A percentile compares a stretch with the other conserved stretches of the same genome.
Evolutionary conservation across 2,888 invertebrate genomes (phyloP).

Genomic region (Physocephala rufipes): DNA sequence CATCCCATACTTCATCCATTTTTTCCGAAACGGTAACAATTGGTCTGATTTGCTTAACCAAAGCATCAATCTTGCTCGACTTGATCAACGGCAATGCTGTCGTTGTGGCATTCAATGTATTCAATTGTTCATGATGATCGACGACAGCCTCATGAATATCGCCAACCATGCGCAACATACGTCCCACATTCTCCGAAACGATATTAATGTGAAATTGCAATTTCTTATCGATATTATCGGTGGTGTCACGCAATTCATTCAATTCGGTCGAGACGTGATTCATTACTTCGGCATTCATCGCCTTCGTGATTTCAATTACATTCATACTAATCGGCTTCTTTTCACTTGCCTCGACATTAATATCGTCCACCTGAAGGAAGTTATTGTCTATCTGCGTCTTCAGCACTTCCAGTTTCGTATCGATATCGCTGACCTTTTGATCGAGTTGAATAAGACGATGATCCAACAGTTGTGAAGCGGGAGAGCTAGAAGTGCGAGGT

Average conservation of each 20-base stretch:
- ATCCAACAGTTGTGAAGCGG: conserved; percentile 68
- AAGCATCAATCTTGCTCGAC: conserved; percentile 80
- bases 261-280: conserved; percentile 83
- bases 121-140: conserved; percentile 72
- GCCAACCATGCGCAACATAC: conserved; percentile 79
- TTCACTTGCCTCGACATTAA: conserved; percentile 87
- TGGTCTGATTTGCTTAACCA: conserved; percentile 84
- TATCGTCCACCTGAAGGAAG: conserved; percentile 81
- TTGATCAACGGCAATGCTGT: conserved; percentile 70
- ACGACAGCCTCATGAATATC: conserved; percentile 87
- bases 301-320: conserved; percentile 83
- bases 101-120: conserved; percentile 68
- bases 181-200: conserved; percentile 83
- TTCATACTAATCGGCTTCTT: conserved; percentile 87
- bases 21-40: conserved; percentile 87
- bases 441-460: conserved; percentile 77
- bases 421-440: conserved; percentile 85
- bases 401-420: conserved; percentile 78
- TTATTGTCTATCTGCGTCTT: conserved; percentile 87
- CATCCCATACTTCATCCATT: conserved; percentile 92
- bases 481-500: conserved; percentile 46
- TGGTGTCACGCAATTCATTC: conserved; percentile 79
- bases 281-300: conserved; percentile 83
- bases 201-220: conserved; percentile 85
- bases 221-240: conserved; percentile 81